A percentile compares a stretch with the other conserved stretches of the same genome.
These are phyloP conservation scores for Myathropa florea DNA, from an alignment of 2,888 invertebrate species.

Conservation along the genomic window DNA sequence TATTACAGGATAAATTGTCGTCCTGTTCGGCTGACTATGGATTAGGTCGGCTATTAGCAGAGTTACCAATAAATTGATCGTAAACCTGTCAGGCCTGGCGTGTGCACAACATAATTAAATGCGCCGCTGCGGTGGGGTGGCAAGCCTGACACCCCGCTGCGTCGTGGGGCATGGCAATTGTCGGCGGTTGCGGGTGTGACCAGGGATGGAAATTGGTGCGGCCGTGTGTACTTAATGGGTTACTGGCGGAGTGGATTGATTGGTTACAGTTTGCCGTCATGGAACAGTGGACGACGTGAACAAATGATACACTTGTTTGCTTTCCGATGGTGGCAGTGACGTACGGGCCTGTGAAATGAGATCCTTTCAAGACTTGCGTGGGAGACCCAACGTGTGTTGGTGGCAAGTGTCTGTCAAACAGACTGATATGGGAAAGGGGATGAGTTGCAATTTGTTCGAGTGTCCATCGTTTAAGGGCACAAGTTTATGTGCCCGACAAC, in stretches of 20 bases:
- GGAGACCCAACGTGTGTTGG: not conserved
- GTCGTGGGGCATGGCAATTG: conserved; percentile 41
- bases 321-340: not conserved
- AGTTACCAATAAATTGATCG: conserved; percentile 50
- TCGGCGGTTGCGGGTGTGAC: not conserved
- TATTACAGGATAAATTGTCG: conserved; percentile 50
- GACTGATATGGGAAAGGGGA: too few relatives aligned
- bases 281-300: conserved; percentile 3
- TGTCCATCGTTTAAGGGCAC: too few relatives aligned
- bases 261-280: not conserved
- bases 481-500: too few relatives aligned
- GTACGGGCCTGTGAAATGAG: not conserved
- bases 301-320: not conserved
- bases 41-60: conserved; percentile 54
- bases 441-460: too few relatives aligned
- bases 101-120: conserved; percentile 46
- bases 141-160: not conserved
- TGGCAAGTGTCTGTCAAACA: too few relatives aligned
- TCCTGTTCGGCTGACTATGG: conserved; percentile 25
- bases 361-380: not conserved
- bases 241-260: not conserved
- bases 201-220: not conserved
- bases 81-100: conserved; percentile 50
- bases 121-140: not conserved
- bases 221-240: conserved; percentile 14